Base-by-base conservation (phyloP, 2,888 invertebrate genomes). In the Pegoplata infirma region DNA sequence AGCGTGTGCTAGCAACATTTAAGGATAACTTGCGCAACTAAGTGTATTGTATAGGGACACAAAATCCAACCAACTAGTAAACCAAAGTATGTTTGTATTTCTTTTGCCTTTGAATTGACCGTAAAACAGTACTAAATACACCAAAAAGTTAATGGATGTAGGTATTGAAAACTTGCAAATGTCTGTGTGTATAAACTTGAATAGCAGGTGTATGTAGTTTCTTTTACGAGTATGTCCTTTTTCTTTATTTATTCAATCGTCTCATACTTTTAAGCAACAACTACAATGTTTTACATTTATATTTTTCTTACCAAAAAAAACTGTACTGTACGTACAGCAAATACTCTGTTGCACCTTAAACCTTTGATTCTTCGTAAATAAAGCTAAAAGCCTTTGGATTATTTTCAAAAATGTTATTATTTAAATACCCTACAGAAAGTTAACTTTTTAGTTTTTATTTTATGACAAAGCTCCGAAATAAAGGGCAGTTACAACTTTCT, bases 191-290 rank as follows among this genome's bases (percentile, higher is more conserved):
- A 32, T 32, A 25, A 56, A 47, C 10, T 8, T 36, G 17, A 55
- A 23, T 36, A 14, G 51, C 66, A 66, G 73, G 32, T 66, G 56
- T 28, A 53, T 25, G 14, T n/a, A n/a, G n/a, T n/a, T 23, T 25
- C 16, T 14, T n/a, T 25, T 10, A 25, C 3, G 25, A 14, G 7
- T n/a, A 40, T 40, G 36, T 40, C 36, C 12, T 36, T 25, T 25
- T 36, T 10, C 32, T 32, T 32, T 10, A 32, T 3, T 32, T 32
- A 10, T 47, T 21, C 17, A 12, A 51, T 21, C 23, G 12, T 23
- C 25, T 16, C 16, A 14, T 32, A 2, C 17, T 17, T n/a, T 55
- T 16, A 8, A 32, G 28, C 32, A 55, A 25, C 7, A 17, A 55
- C 8, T 55, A 14, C 4, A 14, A 5, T 1, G 12, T n/a, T 40